Percentiles rank a stretch among this genome's conserved stretches.
phyloP scores from a whole-genome alignment of 1,140 invertebrate genomes.

The Pissodes strobi region DNA sequence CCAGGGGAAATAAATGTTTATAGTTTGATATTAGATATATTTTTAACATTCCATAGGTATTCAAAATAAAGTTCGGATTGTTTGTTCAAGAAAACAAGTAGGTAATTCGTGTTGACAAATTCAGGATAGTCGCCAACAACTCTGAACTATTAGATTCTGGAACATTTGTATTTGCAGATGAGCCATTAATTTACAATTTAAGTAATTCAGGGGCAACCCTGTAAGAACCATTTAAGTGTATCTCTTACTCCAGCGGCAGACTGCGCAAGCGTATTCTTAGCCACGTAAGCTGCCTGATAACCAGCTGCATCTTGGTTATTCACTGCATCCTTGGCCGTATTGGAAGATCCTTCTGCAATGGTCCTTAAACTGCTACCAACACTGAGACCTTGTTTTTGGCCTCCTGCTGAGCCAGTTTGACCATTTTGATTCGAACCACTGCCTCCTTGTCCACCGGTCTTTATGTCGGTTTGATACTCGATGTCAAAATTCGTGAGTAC shows the following conservation, averaged over 20 bases:
- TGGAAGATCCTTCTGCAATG: slow-evolving; percentile 70
- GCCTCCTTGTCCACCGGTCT: slow-evolving; percentile 21
- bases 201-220: no score
- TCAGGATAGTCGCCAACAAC: no score
- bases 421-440: background rate
- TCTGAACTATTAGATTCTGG: no score
- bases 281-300: slow-evolving; percentile 69
- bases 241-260: slow-evolving; percentile 64
- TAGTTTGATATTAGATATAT: no score
- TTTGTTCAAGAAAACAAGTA: no score
- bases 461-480: slow-evolving; percentile 30
- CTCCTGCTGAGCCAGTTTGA: slow-evolving; percentile 34
- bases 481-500: slow-evolving; percentile 40
- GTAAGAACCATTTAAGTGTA: background rate
- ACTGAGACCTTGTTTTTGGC: slow-evolving; percentile 48
- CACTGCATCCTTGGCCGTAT: slow-evolving; percentile 70
- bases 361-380: slow-evolving; percentile 55
- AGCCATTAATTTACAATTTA: no score
- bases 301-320: slow-evolving; percentile 68
- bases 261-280: slow-evolving; percentile 72
- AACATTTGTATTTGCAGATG: no score
- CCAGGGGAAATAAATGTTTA: no score
- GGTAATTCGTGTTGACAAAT: no score
- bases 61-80: no score
- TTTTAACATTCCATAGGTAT: no score